Evolutionary conservation across 1,140 invertebrate genomes (phyloP), one percentile per base, ranked within the genome.

Genomic region (Palaemon carinicauda): DNA sequence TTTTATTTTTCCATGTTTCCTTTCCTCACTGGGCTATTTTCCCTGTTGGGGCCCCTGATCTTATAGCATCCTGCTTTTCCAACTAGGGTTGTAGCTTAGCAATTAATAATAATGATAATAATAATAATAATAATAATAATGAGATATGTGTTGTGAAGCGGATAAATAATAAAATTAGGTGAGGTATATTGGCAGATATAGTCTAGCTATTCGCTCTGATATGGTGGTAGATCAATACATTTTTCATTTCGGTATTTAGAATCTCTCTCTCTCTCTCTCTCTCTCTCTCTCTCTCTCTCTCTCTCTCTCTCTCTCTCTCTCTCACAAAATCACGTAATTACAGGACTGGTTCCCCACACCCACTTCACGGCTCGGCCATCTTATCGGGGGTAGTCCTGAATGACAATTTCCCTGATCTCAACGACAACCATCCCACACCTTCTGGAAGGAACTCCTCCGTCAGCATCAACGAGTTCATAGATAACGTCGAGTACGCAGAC

Each of bases 341-440:
- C 41, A 86, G 83, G 65, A 73, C 77, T 21, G 31, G 83, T 78
- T 80, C 77, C 50, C 83, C 83, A n/a, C 83, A 86, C 77, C 83
- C 83, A 10, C 27, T 86, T 17, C 29, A 50, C 9, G 52, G 29
- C 21, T 73, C 79, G 65, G 52, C 50, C 14, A 73, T 60, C 50
- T 60, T 80, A 7, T 71, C 54, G 1, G 81, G 81, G 52, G 71
- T 83, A 12, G 53, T 83, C 71, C 54, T 83, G 52, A 80, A 86
- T 27, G 78, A 80, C 51, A 80, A 86, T 65, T 51, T 71, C 12
- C 33, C 31, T 17, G 60, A 80, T 3, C 29, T 85, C 14, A 4
- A 24, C 27, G 54, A 54, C 71, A 24, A 73, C 69, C 69, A 73
- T 31, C 73, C 77, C 53, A 84, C 31, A 31, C 24, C 17, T 12